Percentiles rank a stretch among this genome's conserved stretches.
These are phyloP conservation scores for Echeneis naucrates DNA, from an alignment of 2,797 vertebrate species.

Conservation along the genomic window DNA sequence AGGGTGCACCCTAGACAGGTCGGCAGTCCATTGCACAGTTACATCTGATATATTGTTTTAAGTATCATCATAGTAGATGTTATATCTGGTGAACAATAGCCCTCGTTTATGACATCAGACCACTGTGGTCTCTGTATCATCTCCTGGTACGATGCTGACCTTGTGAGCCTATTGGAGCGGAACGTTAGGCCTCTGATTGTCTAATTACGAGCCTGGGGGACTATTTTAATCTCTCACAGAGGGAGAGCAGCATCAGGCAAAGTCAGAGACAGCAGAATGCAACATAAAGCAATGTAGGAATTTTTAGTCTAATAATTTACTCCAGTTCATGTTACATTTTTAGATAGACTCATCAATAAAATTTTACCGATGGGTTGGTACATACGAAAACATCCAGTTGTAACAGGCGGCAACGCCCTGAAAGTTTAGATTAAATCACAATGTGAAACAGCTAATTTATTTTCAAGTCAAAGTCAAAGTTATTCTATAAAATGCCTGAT, in stretches of 20 bases:
- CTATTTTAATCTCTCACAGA: constrained; percentile 72
- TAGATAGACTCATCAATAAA: no score
- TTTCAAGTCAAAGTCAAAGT: no score
- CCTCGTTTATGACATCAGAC: constrained; percentile 38
- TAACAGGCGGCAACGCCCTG: neutral
- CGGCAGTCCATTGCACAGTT: no score
- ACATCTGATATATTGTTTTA: no score
- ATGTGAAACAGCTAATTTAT: no score
- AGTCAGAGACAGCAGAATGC: constrained; percentile 32
- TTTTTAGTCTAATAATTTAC: neutral
- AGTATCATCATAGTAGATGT: constrained; percentile 9
- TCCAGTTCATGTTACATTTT: no score
- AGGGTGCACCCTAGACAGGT: no score
- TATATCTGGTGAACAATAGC: constrained; percentile 10
- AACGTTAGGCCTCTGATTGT: constrained; percentile 78
- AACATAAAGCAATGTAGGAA: neutral
- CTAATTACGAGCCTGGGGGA: constrained; percentile 79
- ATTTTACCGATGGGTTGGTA: neutral
- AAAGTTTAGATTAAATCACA: neutral
- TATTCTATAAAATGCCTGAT: no score
- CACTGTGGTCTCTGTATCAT: constrained; percentile 36
- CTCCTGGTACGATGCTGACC: constrained; percentile 68
- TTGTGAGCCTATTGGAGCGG: constrained; percentile 80
- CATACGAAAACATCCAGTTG: neutral
- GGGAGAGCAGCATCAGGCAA: constrained; percentile 46